Percentiles rank a stretch among this genome's conserved stretches.
Evolutionary conservation across 2,113 vertebrate species (phyloP).

Genomic region (Bombycilla garrulus): DNA sequence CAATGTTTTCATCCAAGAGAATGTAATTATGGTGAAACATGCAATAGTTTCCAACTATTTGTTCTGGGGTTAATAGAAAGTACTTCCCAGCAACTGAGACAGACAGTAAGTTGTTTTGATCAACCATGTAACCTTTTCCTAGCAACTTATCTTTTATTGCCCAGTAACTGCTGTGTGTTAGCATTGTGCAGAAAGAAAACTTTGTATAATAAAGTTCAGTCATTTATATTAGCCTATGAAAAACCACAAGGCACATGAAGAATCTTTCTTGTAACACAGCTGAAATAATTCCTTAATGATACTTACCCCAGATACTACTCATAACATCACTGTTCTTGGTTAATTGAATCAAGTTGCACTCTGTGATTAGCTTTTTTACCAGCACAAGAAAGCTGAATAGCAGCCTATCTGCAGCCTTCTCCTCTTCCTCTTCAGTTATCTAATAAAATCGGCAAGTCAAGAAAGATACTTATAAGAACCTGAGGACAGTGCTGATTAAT

Average conservation of each 20-base stretch:
- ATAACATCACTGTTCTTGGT: slow-evolving; percentile 75
- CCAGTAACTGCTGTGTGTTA: neutral
- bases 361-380: slow-evolving; percentile 86
- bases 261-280: neutral
- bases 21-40: neutral
- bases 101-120: neutral
- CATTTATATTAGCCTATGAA: neutral
- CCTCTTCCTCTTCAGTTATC: slow-evolving; percentile 87
- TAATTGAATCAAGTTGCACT: slow-evolving; percentile 82
- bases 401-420: slow-evolving; percentile 88
- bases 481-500: neutral
- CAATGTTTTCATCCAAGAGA: neutral
- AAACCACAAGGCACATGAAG: neutral
- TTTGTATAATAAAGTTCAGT: neutral
- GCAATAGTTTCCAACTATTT: neutral
- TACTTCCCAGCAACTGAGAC: neutral
- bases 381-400: slow-evolving; percentile 89
- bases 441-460: slow-evolving; percentile 52
- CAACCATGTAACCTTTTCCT: neutral
- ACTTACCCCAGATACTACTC: slow-evolving; percentile 85
- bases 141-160: neutral
- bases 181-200: neutral
- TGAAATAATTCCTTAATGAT: neutral
- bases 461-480: neutral
- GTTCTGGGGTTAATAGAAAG: neutral